Percentiles rank a stretch among this genome's conserved stretches.
Conservation (phyloP, 2,113 vertebrate species). For the Guaruba guarouba region DNA sequence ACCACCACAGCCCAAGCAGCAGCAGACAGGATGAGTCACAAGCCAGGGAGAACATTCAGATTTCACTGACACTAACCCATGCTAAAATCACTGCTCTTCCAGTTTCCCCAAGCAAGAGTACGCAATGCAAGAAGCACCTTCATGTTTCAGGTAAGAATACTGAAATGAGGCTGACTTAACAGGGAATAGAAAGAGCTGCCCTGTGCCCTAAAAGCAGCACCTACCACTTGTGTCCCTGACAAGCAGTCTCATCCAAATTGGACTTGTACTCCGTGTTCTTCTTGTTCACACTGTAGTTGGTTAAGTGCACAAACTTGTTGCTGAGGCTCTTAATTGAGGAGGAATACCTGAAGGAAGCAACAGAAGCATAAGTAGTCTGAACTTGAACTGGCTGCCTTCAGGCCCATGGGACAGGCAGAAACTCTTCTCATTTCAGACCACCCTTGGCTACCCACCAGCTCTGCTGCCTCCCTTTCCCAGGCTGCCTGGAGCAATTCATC, state of each 20-base stretch:
- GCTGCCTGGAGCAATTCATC: neutral
- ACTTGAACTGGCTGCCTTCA: neutral
- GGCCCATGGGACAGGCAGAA: neutral
- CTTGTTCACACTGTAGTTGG: constrained; percentile 99
- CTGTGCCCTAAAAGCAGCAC: neutral
- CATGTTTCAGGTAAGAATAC: neutral
- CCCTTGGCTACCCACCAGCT: neutral
- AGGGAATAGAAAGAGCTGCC: neutral
- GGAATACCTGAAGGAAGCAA: constrained; percentile 82
- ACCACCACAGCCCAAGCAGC: neutral
- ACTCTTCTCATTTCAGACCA: neutral
- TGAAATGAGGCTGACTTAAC: neutral
- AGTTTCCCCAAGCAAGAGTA: neutral
- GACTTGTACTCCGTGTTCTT: constrained; percentile 90
- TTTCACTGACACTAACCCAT: neutral
- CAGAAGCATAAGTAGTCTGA: neutral
- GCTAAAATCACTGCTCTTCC: neutral
- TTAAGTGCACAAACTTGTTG: constrained; percentile 98
- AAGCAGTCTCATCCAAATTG: constrained; percentile 89
- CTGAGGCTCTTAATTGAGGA: constrained; percentile 91
- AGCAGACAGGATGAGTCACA: neutral
- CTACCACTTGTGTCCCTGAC: constrained; percentile 98
- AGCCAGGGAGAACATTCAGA: neutral
- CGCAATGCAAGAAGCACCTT: neutral
- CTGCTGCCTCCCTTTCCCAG: neutral